phyloP scores from a whole-genome alignment of 2,797 vertebrate species.

The Acanthurus tractus region DNA sequence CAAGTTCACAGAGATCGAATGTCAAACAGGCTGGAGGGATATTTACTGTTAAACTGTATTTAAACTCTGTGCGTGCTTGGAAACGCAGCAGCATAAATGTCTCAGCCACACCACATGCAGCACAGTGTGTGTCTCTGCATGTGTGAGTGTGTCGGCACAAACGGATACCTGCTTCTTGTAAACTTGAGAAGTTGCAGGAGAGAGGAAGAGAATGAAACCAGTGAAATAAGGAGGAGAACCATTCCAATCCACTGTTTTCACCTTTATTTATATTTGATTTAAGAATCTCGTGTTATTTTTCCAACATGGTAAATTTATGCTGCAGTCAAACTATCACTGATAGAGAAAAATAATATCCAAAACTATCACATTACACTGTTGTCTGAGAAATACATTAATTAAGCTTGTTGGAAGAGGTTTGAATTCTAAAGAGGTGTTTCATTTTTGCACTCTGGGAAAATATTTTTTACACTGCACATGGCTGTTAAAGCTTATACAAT shows the following conservation, averaged over 20 bases:
- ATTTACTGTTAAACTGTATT: slow-evolving; percentile 55
- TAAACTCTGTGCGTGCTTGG: background rate
- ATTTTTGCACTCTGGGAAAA: slow-evolving; percentile 21
- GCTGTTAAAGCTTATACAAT: background rate
- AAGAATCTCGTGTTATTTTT: slow-evolving; percentile 29
- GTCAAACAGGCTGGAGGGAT: slow-evolving; percentile 58
- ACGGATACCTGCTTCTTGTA: background rate
- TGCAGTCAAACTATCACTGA: slow-evolving; percentile 22
- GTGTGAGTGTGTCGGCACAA: background rate
- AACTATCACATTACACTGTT: slow-evolving; percentile 3
- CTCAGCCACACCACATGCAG: too few relatives aligned
- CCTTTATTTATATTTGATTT: slow-evolving; percentile 37
- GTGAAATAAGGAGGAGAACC: slow-evolving; percentile 7
- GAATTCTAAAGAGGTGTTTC: slow-evolving; percentile 38
- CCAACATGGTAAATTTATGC: slow-evolving; percentile 23
- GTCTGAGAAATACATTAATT: slow-evolving; percentile 28
- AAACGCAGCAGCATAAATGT: too few relatives aligned
- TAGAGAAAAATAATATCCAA: slow-evolving; percentile 16
- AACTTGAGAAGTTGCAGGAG: background rate
- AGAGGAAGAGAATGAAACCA: background rate
- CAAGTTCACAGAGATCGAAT: slow-evolving; percentile 53
- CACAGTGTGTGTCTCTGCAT: background rate
- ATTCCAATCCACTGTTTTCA: slow-evolving; percentile 36
- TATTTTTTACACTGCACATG: background rate
- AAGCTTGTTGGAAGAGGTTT: slow-evolving; percentile 16